Percentiles rank a stretch among this genome's conserved stretches.
Conservation (phyloP, 2,888 invertebrate genomes). For the Monopis laevigella region DNA sequence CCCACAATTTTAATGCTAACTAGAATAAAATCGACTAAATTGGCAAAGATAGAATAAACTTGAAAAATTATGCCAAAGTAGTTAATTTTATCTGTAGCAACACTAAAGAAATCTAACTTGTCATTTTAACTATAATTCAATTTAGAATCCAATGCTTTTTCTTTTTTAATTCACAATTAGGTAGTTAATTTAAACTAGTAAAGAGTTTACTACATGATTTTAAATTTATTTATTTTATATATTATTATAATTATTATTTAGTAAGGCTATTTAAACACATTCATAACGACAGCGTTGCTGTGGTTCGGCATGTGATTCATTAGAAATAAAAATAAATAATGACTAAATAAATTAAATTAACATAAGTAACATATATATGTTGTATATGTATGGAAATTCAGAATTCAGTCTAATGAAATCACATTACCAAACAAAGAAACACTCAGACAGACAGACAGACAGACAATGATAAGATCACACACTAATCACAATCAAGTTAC, state of each 20-base stretch:
- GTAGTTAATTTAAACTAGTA: conserved; percentile 51
- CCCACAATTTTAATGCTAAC: conserved; percentile 4
- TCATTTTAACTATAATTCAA: conserved; percentile 59
- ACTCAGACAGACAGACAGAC: neutral
- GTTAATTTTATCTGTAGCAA: conserved; percentile 24
- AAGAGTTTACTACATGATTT: conserved; percentile 43
- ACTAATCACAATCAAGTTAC: conserved; percentile 7
- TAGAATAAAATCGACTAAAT: neutral
- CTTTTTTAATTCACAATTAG: conserved; percentile 49
- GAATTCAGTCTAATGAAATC: conserved; percentile 38
- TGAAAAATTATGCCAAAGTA: neutral
- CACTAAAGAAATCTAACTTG: conserved; percentile 43
- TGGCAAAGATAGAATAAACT: conserved; percentile 21
- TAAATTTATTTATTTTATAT: conserved; percentile 22
- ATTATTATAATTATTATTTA: conserved; percentile 35
- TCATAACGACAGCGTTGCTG: conserved; percentile 3
- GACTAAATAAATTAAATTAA: too few species aligned
- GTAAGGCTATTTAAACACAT: conserved; percentile 51
- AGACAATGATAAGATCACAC: neutral
- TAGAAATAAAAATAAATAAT: too few species aligned
- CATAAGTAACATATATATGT: too few species aligned
- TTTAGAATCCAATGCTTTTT: conserved; percentile 66
- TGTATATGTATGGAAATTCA: too few species aligned
- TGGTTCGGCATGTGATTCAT: neutral
- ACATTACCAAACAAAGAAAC: conserved; percentile 32